Evolutionary conservation across 1,140 invertebrate genomes (phyloP).

Genomic region (Aphis craccivora): DNA sequence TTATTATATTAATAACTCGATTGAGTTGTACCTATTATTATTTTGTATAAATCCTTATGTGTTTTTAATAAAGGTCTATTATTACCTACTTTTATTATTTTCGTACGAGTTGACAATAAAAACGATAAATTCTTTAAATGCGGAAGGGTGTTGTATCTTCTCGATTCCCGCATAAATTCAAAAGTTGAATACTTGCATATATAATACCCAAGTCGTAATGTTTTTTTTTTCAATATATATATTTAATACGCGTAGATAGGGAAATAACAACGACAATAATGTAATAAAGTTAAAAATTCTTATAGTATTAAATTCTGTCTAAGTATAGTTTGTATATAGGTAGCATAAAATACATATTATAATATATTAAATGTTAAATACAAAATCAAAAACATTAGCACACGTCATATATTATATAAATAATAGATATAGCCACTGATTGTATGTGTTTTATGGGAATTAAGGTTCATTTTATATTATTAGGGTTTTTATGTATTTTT

Average conservation of each 20-base stretch:
- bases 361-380: background rate
- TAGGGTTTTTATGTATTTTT: background rate
- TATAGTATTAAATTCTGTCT: background rate
- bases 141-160: background rate
- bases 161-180: background rate
- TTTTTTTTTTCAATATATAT: background rate
- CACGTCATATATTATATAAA: background rate
- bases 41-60: background rate
- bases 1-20: background rate
- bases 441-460: conserved; percentile 14
- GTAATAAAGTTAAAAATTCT: background rate
- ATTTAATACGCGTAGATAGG: background rate
- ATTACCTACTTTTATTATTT: too few relatives aligned
- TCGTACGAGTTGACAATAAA: background rate
- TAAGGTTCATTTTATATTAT: conserved; percentile 42
- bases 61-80: background rate
- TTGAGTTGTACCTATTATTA: background rate
- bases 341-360: background rate
- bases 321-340: background rate
- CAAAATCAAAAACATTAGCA: background rate
- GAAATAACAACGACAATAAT: background rate
- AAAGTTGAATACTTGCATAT: background rate
- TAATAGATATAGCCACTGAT: background rate
- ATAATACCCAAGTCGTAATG: background rate
- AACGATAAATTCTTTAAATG: background rate